A percentile compares a stretch with the other conserved stretches of the same genome.
These are phyloP conservation scores for Herpetotheres cachinnans DNA, from an alignment of 2,113 vertebrate genomes.

Conservation along the genomic window DNA sequence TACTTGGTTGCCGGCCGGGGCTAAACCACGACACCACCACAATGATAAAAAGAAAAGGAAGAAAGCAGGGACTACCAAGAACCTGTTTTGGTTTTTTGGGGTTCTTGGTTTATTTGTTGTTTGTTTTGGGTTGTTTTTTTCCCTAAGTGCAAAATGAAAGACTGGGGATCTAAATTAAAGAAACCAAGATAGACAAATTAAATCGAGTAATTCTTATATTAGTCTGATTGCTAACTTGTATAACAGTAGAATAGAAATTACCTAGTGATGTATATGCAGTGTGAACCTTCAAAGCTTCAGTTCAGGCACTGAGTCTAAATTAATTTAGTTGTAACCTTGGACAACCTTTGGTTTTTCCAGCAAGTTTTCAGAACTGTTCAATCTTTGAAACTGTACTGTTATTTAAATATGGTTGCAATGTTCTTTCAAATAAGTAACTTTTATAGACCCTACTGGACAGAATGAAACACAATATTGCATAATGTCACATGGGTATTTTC, in stretches of 20 bases:
- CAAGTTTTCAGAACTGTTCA: neutral
- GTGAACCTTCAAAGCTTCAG: neutral
- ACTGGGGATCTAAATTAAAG: neutral
- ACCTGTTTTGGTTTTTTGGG: too few species aligned
- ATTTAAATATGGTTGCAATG: neutral
- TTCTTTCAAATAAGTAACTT: conserved; percentile 13
- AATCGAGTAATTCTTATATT: neutral
- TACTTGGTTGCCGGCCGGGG: too few species aligned
- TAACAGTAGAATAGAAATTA: neutral
- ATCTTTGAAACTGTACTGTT: neutral
- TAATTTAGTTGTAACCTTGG: neutral
- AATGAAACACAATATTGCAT: neutral
- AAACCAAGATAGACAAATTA: neutral
- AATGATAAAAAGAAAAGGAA: neutral
- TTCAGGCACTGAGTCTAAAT: neutral
- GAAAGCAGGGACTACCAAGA: neutral
- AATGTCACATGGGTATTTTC: neutral
- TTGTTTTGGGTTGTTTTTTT: too few species aligned
- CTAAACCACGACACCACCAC: too few species aligned
- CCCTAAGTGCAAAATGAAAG: neutral
- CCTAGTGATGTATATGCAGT: neutral
- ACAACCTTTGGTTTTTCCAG: neutral
- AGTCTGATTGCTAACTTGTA: neutral
- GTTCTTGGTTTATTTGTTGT: neutral
- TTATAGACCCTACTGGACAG: neutral